Evolutionary conservation across 2,797 vertebrate species (phyloP).

Genomic region (Limosa lapponica): DNA sequence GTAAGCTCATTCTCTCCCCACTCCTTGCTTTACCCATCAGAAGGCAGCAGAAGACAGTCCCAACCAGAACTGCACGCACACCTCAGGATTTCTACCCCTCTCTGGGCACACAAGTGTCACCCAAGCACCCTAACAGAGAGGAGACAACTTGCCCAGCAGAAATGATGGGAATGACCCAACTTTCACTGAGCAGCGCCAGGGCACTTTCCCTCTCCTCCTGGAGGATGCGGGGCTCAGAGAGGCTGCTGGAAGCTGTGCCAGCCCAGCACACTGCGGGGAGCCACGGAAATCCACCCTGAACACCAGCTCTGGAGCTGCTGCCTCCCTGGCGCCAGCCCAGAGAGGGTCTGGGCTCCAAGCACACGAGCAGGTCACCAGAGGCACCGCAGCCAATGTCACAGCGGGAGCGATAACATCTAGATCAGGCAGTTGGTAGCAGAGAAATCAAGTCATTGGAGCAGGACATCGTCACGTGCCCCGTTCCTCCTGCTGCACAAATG

Average conservation of each 20-base stretch:
- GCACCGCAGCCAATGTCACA: not conserved
- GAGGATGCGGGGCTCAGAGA: not conserved
- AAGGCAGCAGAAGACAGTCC: not conserved
- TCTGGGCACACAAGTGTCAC: not conserved
- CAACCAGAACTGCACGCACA: not conserved
- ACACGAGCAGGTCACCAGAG: not conserved
- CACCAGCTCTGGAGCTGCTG: not conserved
- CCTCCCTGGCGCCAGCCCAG: not conserved
- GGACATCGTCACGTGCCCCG: not conserved
- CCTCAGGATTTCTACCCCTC: not conserved
- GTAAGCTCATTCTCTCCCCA: not conserved
- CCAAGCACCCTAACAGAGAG: not conserved
- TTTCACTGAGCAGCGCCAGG: fast-evolving
- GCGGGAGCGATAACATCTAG: not conserved
- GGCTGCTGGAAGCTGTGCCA: not conserved
- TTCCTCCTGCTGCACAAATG: not conserved
- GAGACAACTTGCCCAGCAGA: not conserved
- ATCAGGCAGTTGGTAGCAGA: not conserved
- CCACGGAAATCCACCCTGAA: not conserved
- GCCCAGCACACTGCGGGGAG: not conserved
- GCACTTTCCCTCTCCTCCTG: not conserved
- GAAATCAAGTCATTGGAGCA: not conserved
- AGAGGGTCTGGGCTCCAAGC: not conserved
- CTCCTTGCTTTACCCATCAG: not conserved
- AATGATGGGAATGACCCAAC: fast-evolving